These are phyloP conservation scores for Nibea albiflora DNA, from an alignment of 2,113 vertebrate genomes.

Conservation along the genomic window DNA sequence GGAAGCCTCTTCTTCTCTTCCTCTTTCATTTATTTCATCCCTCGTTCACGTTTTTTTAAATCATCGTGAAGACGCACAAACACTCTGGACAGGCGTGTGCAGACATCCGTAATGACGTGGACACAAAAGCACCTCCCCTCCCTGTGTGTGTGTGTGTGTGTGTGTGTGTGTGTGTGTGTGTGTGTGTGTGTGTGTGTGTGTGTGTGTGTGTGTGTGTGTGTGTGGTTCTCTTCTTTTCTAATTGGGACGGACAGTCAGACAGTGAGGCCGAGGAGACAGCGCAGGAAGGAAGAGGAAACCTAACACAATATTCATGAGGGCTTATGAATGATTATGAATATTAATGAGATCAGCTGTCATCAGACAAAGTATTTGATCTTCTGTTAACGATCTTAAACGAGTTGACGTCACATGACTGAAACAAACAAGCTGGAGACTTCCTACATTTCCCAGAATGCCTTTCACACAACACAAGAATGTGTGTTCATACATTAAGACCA, in stretches of 20 bases:
- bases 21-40: background rate
- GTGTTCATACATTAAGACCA: too few species aligned
- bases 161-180: conserved; percentile 23
- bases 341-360: background rate
- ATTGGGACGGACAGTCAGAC: conserved; percentile 47
- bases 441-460: background rate
- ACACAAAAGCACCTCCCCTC: background rate
- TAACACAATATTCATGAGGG: conserved; percentile 15
- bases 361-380: background rate
- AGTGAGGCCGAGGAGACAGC: conserved; percentile 1
- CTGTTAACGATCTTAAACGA: too few species aligned
- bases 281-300: conserved; percentile 23
- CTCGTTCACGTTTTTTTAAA: background rate
- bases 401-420: background rate
- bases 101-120: too few species aligned
- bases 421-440: background rate
- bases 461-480: background rate
- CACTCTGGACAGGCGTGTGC: too few species aligned
- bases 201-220: conserved; percentile 23
- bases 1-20: background rate
- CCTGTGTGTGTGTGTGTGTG: conserved; percentile 17
- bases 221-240: conserved; percentile 47
- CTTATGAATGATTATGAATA: conserved; percentile 38
- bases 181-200: conserved; percentile 22
- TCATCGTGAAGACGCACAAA: background rate